A percentile compares a stretch with the other conserved stretches of the same genome.
phyloP scores from a whole-genome alignment of 1,140 invertebrate species.

The Colletes latitarsis region DNA sequence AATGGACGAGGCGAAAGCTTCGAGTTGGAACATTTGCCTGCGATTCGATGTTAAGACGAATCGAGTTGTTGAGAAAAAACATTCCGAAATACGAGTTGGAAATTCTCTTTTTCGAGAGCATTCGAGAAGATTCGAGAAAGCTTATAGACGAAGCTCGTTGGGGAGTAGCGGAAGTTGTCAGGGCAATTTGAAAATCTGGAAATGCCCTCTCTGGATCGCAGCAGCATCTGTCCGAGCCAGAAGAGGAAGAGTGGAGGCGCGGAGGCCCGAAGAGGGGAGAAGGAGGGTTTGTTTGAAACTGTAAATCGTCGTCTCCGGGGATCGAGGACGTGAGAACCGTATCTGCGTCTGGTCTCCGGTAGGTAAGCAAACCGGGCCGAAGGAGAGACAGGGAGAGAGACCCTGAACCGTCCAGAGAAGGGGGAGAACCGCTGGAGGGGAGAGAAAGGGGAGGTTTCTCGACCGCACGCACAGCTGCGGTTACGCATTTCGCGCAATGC shows the following conservation, averaged over 20 bases:
- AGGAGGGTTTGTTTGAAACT: conserved; percentile 63
- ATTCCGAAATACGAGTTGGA: too few species aligned
- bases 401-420: conserved; percentile 5
- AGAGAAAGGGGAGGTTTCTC: conserved; percentile 35
- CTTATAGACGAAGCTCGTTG: background rate
- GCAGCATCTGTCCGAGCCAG: conserved; percentile 40
- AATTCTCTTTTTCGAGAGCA: too few species aligned
- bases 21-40: too few species aligned
- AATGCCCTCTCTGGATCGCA: conserved; percentile 19
- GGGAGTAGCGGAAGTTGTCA: too few species aligned
- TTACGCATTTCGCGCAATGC: conserved; percentile 75
- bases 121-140: too few species aligned
- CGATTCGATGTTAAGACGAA: too few species aligned
- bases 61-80: too few species aligned
- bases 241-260: background rate
- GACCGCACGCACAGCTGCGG: conserved; percentile 75
- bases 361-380: conserved; percentile 59
- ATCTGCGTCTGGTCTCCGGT: conserved; percentile 62
- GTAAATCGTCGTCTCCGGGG: conserved; percentile 62
- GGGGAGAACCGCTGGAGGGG: background rate
- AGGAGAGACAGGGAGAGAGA: conserved; percentile 30
- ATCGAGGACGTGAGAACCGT: conserved; percentile 73
- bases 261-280: conserved; percentile 11
- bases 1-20: too few species aligned
- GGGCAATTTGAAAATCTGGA: conserved; percentile 37